A percentile compares a stretch with the other conserved stretches of the same genome.
These are phyloP conservation scores for Serinus canaria DNA, from an alignment of 2,113 vertebrate genomes.

Conservation along the genomic window DNA sequence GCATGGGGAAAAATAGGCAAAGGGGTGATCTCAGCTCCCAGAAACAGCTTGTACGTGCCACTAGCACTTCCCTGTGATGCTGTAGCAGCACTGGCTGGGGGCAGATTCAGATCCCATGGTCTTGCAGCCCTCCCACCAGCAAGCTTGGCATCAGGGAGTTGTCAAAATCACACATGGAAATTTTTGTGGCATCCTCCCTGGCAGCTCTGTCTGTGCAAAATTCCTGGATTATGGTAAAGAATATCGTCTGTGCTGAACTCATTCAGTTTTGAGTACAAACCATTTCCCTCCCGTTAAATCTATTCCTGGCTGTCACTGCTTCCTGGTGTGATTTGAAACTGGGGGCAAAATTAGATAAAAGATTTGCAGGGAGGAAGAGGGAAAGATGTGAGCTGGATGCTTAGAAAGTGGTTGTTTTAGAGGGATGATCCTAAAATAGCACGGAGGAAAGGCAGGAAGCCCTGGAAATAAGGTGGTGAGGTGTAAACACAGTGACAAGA, in stretches of 20 bases:
- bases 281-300: not conserved
- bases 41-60: not conserved
- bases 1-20: not conserved
- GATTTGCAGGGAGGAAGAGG: not conserved
- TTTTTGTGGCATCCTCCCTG: not conserved
- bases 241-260: not conserved
- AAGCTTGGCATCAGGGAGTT: not conserved
- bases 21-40: not conserved
- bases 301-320: not conserved
- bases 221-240: not conserved
- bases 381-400: not conserved
- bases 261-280: not conserved
- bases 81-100: rapidly evolving
- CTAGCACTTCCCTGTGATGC: not conserved
- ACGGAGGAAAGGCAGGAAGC: not conserved
- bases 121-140: not conserved
- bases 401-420: not conserved
- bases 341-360: not conserved
- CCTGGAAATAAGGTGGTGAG: not conserved
- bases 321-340: not conserved
- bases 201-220: not conserved
- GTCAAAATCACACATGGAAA: not conserved
- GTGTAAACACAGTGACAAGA: not conserved
- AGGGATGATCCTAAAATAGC: not conserved
- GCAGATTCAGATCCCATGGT: rapidly evolving